Conservation (phyloP, 2,797 vertebrate genomes). For the Pangasius sanitwongsei region DNA sequence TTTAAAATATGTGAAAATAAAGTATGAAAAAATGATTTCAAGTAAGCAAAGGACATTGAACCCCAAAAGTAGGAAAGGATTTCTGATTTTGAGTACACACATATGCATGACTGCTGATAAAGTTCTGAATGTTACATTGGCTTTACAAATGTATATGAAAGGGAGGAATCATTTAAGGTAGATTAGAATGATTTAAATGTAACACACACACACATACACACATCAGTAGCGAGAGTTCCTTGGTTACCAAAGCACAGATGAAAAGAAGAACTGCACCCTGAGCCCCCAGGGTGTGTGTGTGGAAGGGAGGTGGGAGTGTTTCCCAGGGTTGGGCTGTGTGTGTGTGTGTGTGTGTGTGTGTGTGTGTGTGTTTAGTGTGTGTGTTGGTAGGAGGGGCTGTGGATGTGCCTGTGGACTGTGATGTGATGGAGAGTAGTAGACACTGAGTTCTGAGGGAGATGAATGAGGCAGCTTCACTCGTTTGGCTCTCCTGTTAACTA, state of each 20-base stretch:
- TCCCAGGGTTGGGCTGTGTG: conserved; percentile 64
- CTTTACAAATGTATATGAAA: neutral
- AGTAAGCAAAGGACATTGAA: neutral
- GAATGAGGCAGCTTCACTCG: conserved; percentile 14
- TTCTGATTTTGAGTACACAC: neutral
- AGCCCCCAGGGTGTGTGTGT: conserved; percentile 64
- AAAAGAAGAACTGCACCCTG: conserved; percentile 71
- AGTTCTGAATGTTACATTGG: neutral
- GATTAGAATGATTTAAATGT: neutral
- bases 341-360: conserved; percentile 56
- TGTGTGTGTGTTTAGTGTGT: conserved; percentile 48
- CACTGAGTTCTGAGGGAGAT: conserved; percentile 30
- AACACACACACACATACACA: neutral
- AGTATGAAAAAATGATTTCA: neutral
- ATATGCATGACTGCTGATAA: neutral
- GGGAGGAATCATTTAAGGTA: neutral
- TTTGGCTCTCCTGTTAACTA: conserved; percentile 56
- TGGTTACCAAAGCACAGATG: conserved; percentile 73
- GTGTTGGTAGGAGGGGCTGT: conserved; percentile 60
- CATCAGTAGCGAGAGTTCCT: conserved; percentile 61
- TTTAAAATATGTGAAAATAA: neutral
- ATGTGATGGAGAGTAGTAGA: conserved; percentile 56
- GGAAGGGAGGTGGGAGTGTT: conserved; percentile 57
- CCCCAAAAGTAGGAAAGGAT: neutral
- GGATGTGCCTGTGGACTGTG: conserved; percentile 51